phyloP scores from a whole-genome alignment of 2,797 vertebrate species.

The Lepus oiostolus region DNA sequence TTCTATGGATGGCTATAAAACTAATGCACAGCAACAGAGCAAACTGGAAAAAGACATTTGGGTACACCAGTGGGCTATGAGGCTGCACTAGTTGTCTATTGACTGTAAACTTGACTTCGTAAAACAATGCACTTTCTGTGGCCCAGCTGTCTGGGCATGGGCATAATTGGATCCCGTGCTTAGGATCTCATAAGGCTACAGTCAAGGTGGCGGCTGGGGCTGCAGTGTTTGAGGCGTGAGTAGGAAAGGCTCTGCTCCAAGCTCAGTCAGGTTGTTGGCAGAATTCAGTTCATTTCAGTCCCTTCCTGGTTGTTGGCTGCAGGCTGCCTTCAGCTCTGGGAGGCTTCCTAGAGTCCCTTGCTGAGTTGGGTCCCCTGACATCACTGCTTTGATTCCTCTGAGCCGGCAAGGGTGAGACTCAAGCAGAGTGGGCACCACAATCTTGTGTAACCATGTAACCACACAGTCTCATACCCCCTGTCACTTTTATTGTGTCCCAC shows the following conservation, averaged over 20 bases:
- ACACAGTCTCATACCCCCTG: not conserved
- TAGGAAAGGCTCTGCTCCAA: not conserved
- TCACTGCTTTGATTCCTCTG: not conserved
- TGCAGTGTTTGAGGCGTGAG: not conserved
- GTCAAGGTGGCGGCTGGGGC: not conserved
- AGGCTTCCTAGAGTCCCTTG: not conserved
- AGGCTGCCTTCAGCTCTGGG: not conserved
- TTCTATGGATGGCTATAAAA: not conserved
- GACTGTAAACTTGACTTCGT: constrained; percentile 5
- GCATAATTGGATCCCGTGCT: not conserved
- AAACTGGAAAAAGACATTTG: constrained; percentile 28
- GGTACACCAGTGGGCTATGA: not conserved
- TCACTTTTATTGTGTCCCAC: not conserved
- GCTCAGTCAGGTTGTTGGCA: not conserved
- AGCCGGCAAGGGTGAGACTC: not conserved
- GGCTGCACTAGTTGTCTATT: not conserved
- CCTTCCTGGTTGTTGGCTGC: constrained; percentile 13
- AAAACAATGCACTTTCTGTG: not conserved
- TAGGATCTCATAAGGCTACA: not conserved
- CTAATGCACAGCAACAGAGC: not conserved
- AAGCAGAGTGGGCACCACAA: not conserved
- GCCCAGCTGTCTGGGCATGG: not conserved
- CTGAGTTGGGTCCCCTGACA: not conserved
- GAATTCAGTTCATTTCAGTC: not conserved
- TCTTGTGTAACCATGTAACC: not conserved